These are phyloP conservation scores for Allacma fusca DNA, from an alignment of 2,888 invertebrate species.

Conservation along the genomic window DNA sequence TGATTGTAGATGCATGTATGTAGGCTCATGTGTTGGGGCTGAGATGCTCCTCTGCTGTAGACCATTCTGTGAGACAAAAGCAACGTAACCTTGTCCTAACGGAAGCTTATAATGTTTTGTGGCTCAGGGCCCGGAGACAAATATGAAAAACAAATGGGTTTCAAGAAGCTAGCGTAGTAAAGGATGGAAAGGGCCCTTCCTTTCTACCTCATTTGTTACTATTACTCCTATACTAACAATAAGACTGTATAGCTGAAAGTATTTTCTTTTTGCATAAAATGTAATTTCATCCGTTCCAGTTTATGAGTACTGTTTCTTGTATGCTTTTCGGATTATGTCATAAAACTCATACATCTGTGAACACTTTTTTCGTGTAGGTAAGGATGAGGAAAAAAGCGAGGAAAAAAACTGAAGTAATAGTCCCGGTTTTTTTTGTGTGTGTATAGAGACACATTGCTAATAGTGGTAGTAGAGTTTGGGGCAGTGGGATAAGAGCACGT, in stretches of 20 bases:
- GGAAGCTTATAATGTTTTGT: constrained; percentile 1
- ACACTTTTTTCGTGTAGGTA: too few relatives aligned
- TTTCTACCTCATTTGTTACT: neutral
- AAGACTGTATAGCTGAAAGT: neutral
- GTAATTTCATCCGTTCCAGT: constrained; percentile 2
- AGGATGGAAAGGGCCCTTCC: neutral
- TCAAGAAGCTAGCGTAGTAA: neutral
- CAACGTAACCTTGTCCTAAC: neutral
- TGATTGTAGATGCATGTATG: too few relatives aligned
- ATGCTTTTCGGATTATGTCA: neutral
- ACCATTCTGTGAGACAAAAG: neutral
- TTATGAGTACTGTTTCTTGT: neutral
- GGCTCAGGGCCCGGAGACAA: neutral
- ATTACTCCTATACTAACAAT: too few relatives aligned
- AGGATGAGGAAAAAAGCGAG: too few relatives aligned
- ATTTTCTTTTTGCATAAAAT: constrained; percentile 6
- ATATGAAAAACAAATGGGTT: constrained; percentile 4
- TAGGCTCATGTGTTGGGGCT: too few relatives aligned
- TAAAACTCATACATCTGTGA: neutral
- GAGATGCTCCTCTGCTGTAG: too few relatives aligned
- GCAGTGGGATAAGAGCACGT: too few relatives aligned
- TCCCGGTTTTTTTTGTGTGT: too few relatives aligned
- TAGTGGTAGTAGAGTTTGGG: too few relatives aligned
- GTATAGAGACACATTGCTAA: too few relatives aligned
- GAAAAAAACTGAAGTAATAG: too few relatives aligned